phyloP scores from a whole-genome alignment of 1,140 invertebrate genomes.

The Chionoecetes opilio region DNA sequence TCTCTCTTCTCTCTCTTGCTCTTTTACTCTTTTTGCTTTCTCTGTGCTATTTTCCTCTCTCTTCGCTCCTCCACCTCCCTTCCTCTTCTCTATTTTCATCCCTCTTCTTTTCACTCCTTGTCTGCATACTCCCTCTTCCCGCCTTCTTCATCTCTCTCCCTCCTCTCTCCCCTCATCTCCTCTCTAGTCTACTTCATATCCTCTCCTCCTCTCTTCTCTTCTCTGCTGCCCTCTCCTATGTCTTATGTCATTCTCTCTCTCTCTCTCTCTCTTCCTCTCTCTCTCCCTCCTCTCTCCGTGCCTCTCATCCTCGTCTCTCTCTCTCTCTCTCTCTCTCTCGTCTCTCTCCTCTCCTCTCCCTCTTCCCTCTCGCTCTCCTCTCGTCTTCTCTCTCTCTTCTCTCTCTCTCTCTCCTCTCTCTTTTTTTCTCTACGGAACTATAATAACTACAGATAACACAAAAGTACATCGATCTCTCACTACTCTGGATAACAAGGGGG shows the following conservation, averaged over 20 bases:
- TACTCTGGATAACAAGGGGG: too few species aligned
- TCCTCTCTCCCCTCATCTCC: neutral
- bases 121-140: neutral
- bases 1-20: neutral
- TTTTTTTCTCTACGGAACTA: slow-evolving; percentile 23
- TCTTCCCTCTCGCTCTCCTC: too few species aligned
- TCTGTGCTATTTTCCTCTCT: neutral
- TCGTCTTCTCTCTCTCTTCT: too few species aligned
- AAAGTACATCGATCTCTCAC: too few species aligned
- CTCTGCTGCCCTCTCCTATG: neutral
- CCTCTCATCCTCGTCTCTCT: too few species aligned
- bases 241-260: too few species aligned
- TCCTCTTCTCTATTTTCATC: neutral
- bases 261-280: too few species aligned
- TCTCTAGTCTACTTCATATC: neutral
- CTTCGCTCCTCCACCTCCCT: neutral
- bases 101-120: neutral
- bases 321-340: too few species aligned
- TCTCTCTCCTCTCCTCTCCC: too few species aligned
- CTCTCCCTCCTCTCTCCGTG: too few species aligned
- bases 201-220: neutral
- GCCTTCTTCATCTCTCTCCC: neutral
- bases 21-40: neutral
- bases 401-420: slow-evolving; percentile 9
- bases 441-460: neutral